These are phyloP conservation scores for Digitonthophagus gazella DNA, from an alignment of 2,888 invertebrate genomes.

Conservation along the genomic window DNA sequence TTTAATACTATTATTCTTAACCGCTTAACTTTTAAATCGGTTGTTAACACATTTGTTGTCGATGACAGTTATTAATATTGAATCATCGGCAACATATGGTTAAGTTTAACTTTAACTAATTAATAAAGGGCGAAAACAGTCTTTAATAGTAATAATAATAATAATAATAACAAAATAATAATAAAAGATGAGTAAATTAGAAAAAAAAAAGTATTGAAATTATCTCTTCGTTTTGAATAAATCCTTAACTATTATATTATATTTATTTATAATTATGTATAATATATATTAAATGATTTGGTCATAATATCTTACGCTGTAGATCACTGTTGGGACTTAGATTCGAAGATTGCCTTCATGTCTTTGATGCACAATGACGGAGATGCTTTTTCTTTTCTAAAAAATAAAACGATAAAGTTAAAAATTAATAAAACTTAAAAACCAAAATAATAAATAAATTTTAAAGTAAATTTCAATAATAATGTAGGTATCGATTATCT, in stretches of 20 bases:
- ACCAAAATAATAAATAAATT: not conserved
- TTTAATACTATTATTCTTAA: not conserved
- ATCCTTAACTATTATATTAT: not conserved
- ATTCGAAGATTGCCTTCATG: slow-evolving; percentile 81
- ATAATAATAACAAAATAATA: not conserved
- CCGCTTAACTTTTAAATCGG: not conserved
- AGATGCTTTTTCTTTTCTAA: slow-evolving; percentile 67
- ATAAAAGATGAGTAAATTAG: not conserved
- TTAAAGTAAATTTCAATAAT: no score
- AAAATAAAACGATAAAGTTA: slow-evolving; percentile 37
- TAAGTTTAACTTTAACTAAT: not conserved
- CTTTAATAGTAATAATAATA: not conserved
- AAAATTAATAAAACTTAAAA: not conserved
- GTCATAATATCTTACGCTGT: slow-evolving; percentile 14
- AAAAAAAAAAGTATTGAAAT: not conserved
- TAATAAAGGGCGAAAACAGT: not conserved
- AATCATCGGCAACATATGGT: no score
- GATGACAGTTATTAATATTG: no score
- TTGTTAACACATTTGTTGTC: no score
- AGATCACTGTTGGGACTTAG: slow-evolving; percentile 57
- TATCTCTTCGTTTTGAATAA: not conserved
- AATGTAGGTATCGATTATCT: no score
- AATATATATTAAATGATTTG: slow-evolving; percentile 14
- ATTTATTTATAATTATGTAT: not conserved
- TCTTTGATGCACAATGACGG: slow-evolving; percentile 75